Conservation (phyloP, 2,113 vertebrate species). For the Taurulus bubalis region DNA sequence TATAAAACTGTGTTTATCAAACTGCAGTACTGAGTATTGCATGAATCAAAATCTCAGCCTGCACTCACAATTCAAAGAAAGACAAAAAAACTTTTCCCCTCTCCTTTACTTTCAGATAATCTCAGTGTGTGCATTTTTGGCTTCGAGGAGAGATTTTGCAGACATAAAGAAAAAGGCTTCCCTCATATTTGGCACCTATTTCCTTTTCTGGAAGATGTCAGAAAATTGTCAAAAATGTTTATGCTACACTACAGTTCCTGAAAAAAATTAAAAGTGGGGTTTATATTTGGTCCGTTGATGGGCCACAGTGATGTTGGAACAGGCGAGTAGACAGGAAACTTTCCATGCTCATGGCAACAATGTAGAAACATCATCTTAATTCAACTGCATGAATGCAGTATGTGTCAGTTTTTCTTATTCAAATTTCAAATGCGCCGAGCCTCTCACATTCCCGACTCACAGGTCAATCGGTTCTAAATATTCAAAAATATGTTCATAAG, state of each 20-base stretch:
- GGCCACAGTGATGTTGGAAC: not conserved
- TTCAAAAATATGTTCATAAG: not conserved
- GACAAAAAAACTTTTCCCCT: not conserved
- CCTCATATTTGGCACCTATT: conserved; percentile 18
- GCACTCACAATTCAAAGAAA: not conserved
- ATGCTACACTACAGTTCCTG: not conserved
- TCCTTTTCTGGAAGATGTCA: not conserved
- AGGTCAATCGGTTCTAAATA: not conserved
- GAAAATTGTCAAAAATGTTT: not conserved
- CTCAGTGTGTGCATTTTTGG: conserved; percentile 8
- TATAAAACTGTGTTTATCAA: not conserved
- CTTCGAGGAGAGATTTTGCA: conserved; percentile 27
- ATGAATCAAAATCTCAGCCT: conserved; percentile 30
- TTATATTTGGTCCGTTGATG: conserved; percentile 8
- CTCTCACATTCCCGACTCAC: not conserved
- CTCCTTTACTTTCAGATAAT: conserved; percentile 31
- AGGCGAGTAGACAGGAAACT: not conserved
- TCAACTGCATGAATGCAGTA: conserved; percentile 10
- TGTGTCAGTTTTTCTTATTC: not conserved
- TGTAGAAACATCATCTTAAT: not conserved
- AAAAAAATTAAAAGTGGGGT: not conserved
- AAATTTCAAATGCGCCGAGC: not conserved
- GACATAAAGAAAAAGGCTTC: conserved; percentile 37
- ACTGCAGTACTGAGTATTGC: not conserved
- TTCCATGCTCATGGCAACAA: not conserved